These are phyloP conservation scores for Cephus pygmeus DNA, from an alignment of 2,888 invertebrate species.

Conservation along the genomic window DNA sequence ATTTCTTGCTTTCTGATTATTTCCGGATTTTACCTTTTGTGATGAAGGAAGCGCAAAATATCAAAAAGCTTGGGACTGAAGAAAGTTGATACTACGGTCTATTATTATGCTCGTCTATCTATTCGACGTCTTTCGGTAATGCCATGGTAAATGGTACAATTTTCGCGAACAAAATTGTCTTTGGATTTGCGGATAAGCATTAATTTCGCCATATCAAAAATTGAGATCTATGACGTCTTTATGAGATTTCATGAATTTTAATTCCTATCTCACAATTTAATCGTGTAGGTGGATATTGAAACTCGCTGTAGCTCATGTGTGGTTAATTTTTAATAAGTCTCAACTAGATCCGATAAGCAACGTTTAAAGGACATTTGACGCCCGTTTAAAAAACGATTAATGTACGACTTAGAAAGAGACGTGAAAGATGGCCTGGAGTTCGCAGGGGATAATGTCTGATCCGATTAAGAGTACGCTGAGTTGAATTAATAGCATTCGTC, in stretches of 20 bases:
- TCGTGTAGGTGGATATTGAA: not conserved
- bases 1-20: not conserved
- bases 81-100: not conserved
- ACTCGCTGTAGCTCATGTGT: slow-evolving; percentile 10
- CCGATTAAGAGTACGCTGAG: not conserved
- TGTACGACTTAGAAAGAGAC: slow-evolving; percentile 4
- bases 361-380: slow-evolving; percentile 10
- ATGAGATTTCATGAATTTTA: not conserved
- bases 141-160: not conserved
- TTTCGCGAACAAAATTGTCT: not conserved
- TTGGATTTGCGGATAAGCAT: not conserved
- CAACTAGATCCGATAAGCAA: not conserved
- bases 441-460: not conserved
- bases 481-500: not conserved
- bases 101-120: not conserved
- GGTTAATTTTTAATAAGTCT: slow-evolving; percentile 13
- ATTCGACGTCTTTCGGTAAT: not conserved
- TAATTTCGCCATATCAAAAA: not conserved
- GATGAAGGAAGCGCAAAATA: not conserved
- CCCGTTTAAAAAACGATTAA: slow-evolving; percentile 18
- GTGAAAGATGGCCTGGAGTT: slow-evolving; percentile 20
- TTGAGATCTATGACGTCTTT: not conserved
- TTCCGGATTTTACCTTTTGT: not conserved
- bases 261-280: not conserved
- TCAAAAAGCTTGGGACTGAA: not conserved